phyloP scores from a whole-genome alignment of 2,888 invertebrate genomes.

The Lottia gigantea region DNA sequence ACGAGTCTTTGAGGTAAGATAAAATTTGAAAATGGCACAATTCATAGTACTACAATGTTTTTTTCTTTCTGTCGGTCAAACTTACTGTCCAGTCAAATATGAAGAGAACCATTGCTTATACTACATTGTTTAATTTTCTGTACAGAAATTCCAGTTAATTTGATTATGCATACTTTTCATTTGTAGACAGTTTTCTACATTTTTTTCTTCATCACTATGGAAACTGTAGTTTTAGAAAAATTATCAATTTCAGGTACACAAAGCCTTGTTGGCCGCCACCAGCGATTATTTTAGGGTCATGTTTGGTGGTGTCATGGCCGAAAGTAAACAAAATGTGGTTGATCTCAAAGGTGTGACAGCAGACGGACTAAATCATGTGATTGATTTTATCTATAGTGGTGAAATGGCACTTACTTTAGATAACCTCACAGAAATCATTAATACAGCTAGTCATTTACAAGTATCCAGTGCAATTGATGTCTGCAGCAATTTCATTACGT shows the following conservation, averaged over 20 bases:
- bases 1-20: slow-evolving; percentile 59
- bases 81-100: too few relatives aligned
- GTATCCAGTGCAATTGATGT: slow-evolving; percentile 64
- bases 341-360: slow-evolving; percentile 61
- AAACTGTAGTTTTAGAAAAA: background rate
- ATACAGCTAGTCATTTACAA: slow-evolving; percentile 63
- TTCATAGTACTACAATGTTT: too few relatives aligned
- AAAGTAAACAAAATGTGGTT: slow-evolving; percentile 64
- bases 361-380: slow-evolving; percentile 47
- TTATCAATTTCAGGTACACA: slow-evolving; percentile 60
- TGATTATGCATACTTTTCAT: too few relatives aligned
- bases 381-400: slow-evolving; percentile 66
- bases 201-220: too few relatives aligned
- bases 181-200: too few relatives aligned
- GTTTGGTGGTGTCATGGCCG: slow-evolving; percentile 65
- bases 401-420: slow-evolving; percentile 60
- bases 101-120: too few relatives aligned
- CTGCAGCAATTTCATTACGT: slow-evolving; percentile 65
- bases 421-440: slow-evolving; percentile 63
- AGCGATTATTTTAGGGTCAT: slow-evolving; percentile 67
- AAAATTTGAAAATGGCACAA: background rate
- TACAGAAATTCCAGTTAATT: too few relatives aligned
- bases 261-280: slow-evolving; percentile 64
- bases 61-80: too few relatives aligned
- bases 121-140: too few relatives aligned